Base-by-base conservation (phyloP, 2,797 vertebrate genomes). In the Sebastes oblongus region DNA sequence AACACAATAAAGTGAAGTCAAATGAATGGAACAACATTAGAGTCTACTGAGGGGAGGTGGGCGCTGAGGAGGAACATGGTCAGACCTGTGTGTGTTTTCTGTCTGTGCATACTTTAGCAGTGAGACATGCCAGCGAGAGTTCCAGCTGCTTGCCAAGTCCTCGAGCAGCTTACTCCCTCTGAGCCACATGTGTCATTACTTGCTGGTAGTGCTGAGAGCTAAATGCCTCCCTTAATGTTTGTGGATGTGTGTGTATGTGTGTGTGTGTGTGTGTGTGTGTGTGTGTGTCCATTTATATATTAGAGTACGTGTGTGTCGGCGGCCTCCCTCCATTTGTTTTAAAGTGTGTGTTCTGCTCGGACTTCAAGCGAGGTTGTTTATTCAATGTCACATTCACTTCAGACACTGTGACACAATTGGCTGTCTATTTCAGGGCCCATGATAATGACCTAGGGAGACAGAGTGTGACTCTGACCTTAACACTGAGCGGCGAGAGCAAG, bases 371-470 rank as follows among this genome's bases (percentile, higher is more conserved):
- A 88, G 75, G 89, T 83, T 91, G 93, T 93, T 94, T 93, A 92
- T 92, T 89, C 89, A 92, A 92, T 93, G 91, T 93, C 93, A 94
- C 82, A 90, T 87, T 90, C 86, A 77, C 89, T 92, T 92, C 80
- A 88, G 87, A 86, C 81, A 16, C 81, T 27, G 80, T 65, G 85
- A 90, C 89, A 91, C 90, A 90, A 92, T 88, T 91, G 91, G 88
- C 83, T n/a, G 87, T 92, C 93, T 94, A 94, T 94, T 94, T 94
- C 87, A 59, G 88, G 90, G 84, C 82, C 60, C 78, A 72, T 86
- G 91, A 93, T 93, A 94, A 94, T 93, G 92, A 93, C 92, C 92
- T 87, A 72, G 80, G 86, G 90, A 93, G 92, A 91, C 91, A 91
- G 90, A 91, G 89, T 93, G 91, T 86, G 90, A 94, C 93, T 90